A percentile compares a stretch with the other conserved stretches of the same genome.
Conservation (phyloP, 2,113 vertebrate species). For the Loxodonta africana region DNA sequence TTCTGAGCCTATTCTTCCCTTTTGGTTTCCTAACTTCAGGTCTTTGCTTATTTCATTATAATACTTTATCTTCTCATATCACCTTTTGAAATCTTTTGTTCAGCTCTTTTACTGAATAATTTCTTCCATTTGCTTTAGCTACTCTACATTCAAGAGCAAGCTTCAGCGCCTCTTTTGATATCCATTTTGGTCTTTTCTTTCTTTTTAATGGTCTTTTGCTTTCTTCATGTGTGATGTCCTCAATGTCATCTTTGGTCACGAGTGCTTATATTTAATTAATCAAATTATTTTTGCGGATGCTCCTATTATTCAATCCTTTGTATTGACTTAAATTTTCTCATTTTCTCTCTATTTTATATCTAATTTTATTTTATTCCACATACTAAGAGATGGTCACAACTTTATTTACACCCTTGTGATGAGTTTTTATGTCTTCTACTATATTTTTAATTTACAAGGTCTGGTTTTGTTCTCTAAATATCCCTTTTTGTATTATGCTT, state of each 20-base stretch:
- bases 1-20: no score
- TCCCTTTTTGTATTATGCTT: neutral
- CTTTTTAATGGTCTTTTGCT: neutral
- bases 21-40: no score
- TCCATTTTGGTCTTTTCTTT: neutral
- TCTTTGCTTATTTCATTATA: no score
- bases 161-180: neutral
- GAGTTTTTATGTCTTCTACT: neutral
- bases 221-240: neutral
- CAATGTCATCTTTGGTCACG: neutral
- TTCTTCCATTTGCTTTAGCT: no score
- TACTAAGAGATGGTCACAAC: neutral
- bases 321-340: neutral
- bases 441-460: neutral
- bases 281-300: neutral
- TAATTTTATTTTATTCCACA: neutral
- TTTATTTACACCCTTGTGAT: neutral
- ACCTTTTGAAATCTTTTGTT: no score
- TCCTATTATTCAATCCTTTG: neutral
- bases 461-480: slow-evolving; percentile 6
- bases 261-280: neutral
- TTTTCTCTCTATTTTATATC: neutral
- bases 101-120: no score
- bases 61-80: no score
- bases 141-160: no score